Percentiles rank a stretch among this genome's conserved stretches.
These are phyloP conservation scores for Pseudochaenichthys georgianus DNA, from an alignment of 2,797 vertebrate species.

Conservation along the genomic window DNA sequence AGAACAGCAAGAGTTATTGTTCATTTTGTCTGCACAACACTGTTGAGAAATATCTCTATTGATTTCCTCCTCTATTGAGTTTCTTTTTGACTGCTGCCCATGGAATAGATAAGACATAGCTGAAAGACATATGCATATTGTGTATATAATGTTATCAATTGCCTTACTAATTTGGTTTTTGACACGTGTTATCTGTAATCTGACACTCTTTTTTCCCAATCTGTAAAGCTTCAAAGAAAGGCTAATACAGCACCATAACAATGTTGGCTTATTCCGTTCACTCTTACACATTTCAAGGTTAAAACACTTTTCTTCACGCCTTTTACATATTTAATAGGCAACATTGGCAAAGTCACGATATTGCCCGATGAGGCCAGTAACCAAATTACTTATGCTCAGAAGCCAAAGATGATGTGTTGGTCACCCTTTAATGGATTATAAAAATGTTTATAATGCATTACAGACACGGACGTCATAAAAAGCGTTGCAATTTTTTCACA, in stretches of 20 bases:
- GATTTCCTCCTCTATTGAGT: constrained; percentile 40
- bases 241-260: constrained; percentile 25
- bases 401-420: neutral
- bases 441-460: neutral
- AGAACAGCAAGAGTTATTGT: constrained; percentile 10
- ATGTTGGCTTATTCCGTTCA: constrained; percentile 19
- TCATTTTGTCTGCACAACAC: neutral
- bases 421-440: neutral
- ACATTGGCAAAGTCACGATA: constrained; percentile 5
- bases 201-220: constrained; percentile 9
- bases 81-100: constrained; percentile 16
- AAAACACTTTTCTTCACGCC: constrained; percentile 4
- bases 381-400: neutral
- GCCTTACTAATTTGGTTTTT: neutral
- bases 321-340: constrained; percentile 26
- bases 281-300: constrained; percentile 31
- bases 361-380: neutral
- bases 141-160: neutral
- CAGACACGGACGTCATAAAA: neutral
- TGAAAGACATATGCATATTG: neutral
- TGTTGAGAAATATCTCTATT: constrained; percentile 26
- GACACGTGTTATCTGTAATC: constrained; percentile 1
- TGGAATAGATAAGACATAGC: neutral
- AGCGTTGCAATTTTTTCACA: neutral
- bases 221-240: constrained; percentile 22